Evolutionary conservation across 2,888 invertebrate genomes (phyloP).

Genomic region (Cerastoderma edule): DNA sequence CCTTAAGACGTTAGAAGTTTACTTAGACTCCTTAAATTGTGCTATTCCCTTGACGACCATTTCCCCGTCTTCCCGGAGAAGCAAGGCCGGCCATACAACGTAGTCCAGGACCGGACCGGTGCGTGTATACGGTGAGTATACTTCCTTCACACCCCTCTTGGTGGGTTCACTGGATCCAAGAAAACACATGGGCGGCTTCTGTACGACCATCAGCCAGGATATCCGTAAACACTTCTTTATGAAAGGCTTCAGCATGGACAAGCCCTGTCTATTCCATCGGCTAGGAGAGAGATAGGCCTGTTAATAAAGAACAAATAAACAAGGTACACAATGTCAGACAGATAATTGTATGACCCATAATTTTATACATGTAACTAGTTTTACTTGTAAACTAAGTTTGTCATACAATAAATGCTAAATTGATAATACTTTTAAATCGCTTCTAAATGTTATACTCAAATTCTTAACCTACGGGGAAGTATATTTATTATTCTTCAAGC

Average conservation of each 20-base stretch:
- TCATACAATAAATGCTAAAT: neutral
- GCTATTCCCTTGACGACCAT: neutral
- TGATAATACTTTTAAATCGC: neutral
- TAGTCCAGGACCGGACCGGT: neutral
- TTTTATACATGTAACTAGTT: no score
- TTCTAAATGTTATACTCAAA: neutral
- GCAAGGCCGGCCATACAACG: constrained; percentile 16
- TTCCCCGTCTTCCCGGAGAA: neutral
- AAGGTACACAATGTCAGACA: no score
- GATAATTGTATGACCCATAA: no score
- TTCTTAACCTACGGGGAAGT: neutral
- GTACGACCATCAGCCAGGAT: constrained; percentile 16
- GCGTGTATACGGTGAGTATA: constrained; percentile 1
- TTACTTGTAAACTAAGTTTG: neutral
- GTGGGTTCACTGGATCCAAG: neutral
- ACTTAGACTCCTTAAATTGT: neutral
- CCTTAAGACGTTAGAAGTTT: neutral
- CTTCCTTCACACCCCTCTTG: neutral
- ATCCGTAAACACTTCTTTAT: constrained; percentile 1
- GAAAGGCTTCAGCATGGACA: neutral
- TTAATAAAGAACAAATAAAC: neutral
- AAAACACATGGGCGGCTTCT: constrained; percentile 22
- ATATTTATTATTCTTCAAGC: neutral
- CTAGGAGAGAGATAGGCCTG: constrained; percentile 3
- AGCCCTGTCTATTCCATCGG: neutral